Evolutionary conservation across 2,113 vertebrate genomes (phyloP), one percentile per base, ranked within the genome.

Genomic region (Telmatochromis sp.): DNA sequence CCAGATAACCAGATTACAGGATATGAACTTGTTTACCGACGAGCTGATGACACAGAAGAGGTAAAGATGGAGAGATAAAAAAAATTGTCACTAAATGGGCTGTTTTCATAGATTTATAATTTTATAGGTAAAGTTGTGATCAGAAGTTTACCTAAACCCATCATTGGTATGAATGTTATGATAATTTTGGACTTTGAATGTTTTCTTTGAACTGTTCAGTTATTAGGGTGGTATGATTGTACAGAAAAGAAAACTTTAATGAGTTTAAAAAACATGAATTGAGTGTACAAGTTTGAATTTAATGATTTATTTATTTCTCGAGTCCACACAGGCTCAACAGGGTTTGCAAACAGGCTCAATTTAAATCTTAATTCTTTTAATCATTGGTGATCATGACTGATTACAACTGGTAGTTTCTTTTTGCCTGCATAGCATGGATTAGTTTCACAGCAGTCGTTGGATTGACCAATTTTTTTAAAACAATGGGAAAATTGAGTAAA

Each of bases 21-120:
- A 89, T 99, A 99, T 84, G 98, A 99, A 86, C 95, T 99, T 82
- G 96, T 99, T 87, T 99, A 97, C 94, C 97, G 97, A 91, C 97
- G 98, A 57, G 97, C 97, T 4, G 98, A 99, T 2, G 97, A 97
- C 4, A 97, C 97, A 26, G 98, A 99, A 83, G 98, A 99, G 97
- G 99, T 99, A 81, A 87, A 85, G 17, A 33, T 23, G 8, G 6
- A 37, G 12, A 7, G 17, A 33, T 5, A 6, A 23, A 57, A 5
- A 3, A 49, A 75, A 11, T 75, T 33, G 53, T 53, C n/a, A 33
- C 33, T 31, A 31, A 26, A 28, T 45, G 45, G 23, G 14, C 5
- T 70, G 31, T 65, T 58, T 75, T 21, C 42, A 19, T 51, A 23
- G 21, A 37, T 19, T 12, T n/a, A 10, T 53, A 26, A 19, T 40